These are phyloP conservation scores for Andrena praecox DNA, from an alignment of 2,888 invertebrate genomes.

Conservation along the genomic window DNA sequence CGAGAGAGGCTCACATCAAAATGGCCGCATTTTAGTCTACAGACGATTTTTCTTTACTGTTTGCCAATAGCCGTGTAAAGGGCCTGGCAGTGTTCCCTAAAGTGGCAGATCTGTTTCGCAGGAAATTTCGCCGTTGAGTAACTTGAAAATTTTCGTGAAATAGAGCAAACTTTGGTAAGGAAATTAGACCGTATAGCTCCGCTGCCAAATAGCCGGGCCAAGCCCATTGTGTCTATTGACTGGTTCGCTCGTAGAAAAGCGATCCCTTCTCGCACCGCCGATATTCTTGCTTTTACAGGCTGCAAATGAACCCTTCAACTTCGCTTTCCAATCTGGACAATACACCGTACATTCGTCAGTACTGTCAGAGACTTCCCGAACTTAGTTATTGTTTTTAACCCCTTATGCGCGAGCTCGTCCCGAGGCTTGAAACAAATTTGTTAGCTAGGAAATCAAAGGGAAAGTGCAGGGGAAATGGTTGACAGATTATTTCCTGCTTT, in stretches of 20 bases:
- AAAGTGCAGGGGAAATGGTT: background rate
- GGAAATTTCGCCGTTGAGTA: constrained; percentile 84
- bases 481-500: background rate
- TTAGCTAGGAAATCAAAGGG: background rate
- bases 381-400: constrained; percentile 28
- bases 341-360: background rate
- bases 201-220: constrained; percentile 76
- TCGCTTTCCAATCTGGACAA: background rate
- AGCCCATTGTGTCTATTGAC: constrained; percentile 77
- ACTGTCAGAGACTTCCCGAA: constrained; percentile 37
- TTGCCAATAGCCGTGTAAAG: constrained; percentile 89
- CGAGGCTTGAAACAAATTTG: background rate
- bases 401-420: background rate
- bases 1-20: constrained; percentile 85
- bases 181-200: constrained; percentile 56
- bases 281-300: constrained; percentile 1
- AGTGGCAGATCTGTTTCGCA: constrained; percentile 78
- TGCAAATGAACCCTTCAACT: background rate
- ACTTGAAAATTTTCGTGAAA: constrained; percentile 84
- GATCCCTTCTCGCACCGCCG: constrained; percentile 33
- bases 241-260: constrained; percentile 72
- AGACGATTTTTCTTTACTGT: constrained; percentile 92
- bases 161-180: constrained; percentile 74
- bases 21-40: constrained; percentile 93
- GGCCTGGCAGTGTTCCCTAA: constrained; percentile 84